Base-by-base conservation (phyloP, 2,888 invertebrate species). In the Smittia sp. region DNA sequence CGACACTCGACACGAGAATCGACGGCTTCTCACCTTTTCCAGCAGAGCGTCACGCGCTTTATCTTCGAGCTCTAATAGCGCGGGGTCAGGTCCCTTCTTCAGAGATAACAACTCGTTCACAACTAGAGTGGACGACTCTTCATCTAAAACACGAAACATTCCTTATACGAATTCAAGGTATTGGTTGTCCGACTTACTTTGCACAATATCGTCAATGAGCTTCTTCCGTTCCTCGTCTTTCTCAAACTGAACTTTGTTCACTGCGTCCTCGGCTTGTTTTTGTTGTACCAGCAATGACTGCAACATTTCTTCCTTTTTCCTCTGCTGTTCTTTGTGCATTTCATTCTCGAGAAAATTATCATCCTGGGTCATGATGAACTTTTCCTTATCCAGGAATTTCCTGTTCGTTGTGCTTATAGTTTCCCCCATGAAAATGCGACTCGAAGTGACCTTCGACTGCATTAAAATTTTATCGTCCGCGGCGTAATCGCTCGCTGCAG, bases 231-330 rank as follows among this genome's bases (percentile, higher is more conserved):
- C 89, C 52, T 81, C 78, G 79, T 91, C 90, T 80, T 85, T 88
- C 76, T 85, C 85, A 78, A 85, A 86, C 77, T 91, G 91, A 74
- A 91, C 84, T 82, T 87, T 88, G 75, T 85, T 85, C 76, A 92
- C 85, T 81, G 90, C 87, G 75, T 81, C 82, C 78, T 91, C 90
- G 54, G 90, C 81, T 77, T 87, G 85, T 74, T 84, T 84, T 81
- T 91, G 90, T 78, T 90, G 78, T 58, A 76, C 72, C 15, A 78
- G 70, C 86, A 78, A 85, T 79, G 73, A 87, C 81, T 76, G 90
- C 82, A 78, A 85, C 82, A 76, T 78, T 75, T 78, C 76, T 75
- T 77, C 74, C 65, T 78, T 78, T 68, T 77, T 77, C 66, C 77
- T 75, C 65, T 76, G 75, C 74, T 78, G 78, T n/a, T 73, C 73